phyloP scores from a whole-genome alignment of 2,888 invertebrate species.

The Limnephilus marmoratus region DNA sequence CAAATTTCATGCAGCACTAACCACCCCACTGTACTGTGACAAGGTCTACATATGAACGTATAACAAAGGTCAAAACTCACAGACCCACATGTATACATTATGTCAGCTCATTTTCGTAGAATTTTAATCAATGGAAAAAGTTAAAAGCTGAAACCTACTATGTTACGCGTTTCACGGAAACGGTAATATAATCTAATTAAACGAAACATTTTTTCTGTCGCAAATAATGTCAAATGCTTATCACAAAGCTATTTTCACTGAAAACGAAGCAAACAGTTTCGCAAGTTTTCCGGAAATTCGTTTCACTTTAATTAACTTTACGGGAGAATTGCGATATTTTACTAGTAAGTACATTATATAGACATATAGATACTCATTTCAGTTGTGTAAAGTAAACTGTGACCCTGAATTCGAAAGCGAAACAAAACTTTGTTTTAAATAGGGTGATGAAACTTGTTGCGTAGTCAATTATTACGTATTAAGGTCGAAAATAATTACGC shows the following conservation, averaged over 20 bases:
- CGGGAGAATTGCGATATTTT: background rate
- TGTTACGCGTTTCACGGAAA: background rate
- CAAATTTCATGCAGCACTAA: background rate
- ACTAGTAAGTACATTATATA: background rate
- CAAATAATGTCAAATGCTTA: background rate
- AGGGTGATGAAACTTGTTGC: background rate
- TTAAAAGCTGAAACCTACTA: background rate
- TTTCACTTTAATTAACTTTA: background rate
- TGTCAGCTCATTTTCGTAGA: background rate
- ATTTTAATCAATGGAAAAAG: conserved; percentile 11
- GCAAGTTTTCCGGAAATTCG: background rate
- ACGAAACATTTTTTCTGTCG: background rate
- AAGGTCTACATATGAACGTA: background rate
- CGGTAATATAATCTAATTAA: background rate
- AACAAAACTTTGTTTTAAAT: background rate
- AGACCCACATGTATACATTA: background rate
- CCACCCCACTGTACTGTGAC: background rate
- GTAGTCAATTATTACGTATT: background rate
- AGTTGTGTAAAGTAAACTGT: background rate
- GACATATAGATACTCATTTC: background rate
- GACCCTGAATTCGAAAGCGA: background rate
- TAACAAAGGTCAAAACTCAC: background rate
- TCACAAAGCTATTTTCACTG: background rate
- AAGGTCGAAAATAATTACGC: background rate
- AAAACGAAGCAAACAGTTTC: background rate